Evolutionary conservation across 2,797 vertebrate genomes (phyloP).

Genomic region (Malurus leucopterus): DNA sequence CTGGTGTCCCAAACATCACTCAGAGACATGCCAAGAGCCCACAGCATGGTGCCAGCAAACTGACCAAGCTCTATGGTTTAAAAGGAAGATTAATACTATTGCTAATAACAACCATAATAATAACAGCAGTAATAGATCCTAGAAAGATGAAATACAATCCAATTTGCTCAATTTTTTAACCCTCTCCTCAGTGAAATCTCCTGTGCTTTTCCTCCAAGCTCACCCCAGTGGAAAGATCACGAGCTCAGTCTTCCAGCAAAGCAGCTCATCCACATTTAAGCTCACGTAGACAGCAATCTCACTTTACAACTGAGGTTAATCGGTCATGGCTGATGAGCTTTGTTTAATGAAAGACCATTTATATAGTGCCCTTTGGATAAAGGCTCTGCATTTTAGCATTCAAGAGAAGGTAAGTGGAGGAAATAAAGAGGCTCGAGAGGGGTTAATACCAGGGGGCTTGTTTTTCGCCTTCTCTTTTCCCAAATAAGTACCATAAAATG

Average conservation of each 20-base stretch:
- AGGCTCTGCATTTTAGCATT: not conserved
- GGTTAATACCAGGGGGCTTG: not conserved
- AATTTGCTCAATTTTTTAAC: not conserved
- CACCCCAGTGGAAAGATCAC: not conserved
- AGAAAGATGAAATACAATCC: not conserved
- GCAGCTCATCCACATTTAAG: conserved; percentile 1
- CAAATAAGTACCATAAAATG: not conserved
- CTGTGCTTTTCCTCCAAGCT: not conserved
- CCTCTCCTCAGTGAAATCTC: not conserved
- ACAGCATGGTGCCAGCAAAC: not conserved
- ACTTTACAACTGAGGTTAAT: conserved; percentile 50
- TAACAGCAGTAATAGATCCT: not conserved
- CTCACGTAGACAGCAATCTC: conserved; percentile 20
- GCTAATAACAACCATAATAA: not conserved
- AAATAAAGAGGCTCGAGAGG: not conserved
- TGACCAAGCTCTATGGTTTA: not conserved
- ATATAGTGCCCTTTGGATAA: conserved; percentile 10
- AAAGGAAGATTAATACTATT: not conserved
- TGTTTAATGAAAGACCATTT: conserved; percentile 48
- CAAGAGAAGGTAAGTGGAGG: not conserved
- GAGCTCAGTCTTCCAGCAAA: conserved; percentile 1
- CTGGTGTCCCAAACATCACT: not conserved
- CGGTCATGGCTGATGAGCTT: conserved; percentile 55
- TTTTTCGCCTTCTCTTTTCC: not conserved
- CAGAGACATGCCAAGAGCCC: not conserved